A percentile compares a stretch with the other conserved stretches of the same genome.
These are phyloP conservation scores for Glossophaga mutica DNA, from an alignment of 2,797 vertebrate species.

Conservation along the genomic window DNA sequence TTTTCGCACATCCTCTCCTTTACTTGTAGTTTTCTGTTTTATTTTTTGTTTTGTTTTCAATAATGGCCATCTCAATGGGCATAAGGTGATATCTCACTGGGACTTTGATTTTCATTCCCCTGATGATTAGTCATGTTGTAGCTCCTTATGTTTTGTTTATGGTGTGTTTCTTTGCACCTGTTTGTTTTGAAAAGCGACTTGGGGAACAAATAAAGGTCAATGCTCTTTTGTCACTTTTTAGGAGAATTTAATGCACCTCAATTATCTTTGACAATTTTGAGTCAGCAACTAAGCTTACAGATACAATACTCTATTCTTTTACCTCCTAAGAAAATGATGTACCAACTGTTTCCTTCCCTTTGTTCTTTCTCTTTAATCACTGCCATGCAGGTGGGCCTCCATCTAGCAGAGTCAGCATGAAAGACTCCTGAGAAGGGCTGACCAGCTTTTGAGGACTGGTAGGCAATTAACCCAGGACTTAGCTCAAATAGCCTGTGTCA, in stretches of 20 bases:
- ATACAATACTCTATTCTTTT: neutral
- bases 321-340: neutral
- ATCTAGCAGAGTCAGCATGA: neutral
- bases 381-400: neutral
- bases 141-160: neutral
- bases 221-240: neutral
- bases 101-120: neutral
- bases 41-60: neutral
- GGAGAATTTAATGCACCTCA: neutral
- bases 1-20: neutral
- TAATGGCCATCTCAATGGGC: neutral
- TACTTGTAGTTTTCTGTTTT: neutral
- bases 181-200: neutral
- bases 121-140: neutral
- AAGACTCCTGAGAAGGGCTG: neutral
- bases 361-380: neutral
- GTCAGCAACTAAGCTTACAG: neutral
- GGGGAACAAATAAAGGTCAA: neutral
- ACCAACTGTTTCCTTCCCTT: neutral
- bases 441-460: conserved; percentile 14
- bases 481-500: neutral
- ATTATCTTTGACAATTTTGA: neutral
- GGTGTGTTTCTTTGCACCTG: no score
- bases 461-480: conserved; percentile 19
- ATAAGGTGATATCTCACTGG: neutral